Conservation (phyloP, 2,888 invertebrate species). For the Melanophora roralis region DNA sequence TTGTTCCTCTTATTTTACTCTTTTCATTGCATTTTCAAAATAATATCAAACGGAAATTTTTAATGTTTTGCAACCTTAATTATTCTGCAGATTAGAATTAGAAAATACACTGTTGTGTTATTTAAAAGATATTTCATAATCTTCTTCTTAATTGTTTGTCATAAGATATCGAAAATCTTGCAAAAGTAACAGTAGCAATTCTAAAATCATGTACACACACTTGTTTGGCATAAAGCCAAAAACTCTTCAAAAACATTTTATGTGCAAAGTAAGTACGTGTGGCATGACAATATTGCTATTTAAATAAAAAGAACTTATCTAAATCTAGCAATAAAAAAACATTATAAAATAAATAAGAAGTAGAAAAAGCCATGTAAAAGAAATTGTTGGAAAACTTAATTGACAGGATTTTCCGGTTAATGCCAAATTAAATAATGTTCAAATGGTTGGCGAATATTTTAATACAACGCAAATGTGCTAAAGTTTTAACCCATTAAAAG, state of each 20-base stretch:
- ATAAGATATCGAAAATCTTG: conserved; percentile 10
- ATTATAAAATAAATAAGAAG: conserved; percentile 32
- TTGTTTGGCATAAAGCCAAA: conserved; percentile 58
- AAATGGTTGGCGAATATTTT: conserved; percentile 38
- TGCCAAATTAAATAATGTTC: conserved; percentile 62
- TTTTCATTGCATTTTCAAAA: neutral
- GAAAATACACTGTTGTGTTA: neutral
- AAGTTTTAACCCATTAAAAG: conserved; percentile 30
- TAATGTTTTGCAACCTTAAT: neutral
- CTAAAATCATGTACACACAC: conserved; percentile 53
- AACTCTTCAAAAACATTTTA: conserved; percentile 41
- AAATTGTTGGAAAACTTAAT: conserved; percentile 58
- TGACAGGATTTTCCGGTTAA: conserved; percentile 68
- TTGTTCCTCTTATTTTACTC: too few relatives aligned
- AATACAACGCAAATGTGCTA: conserved; percentile 1
- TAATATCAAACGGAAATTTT: neutral
- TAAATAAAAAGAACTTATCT: neutral
- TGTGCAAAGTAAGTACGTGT: conserved; percentile 52
- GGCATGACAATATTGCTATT: conserved; percentile 51
- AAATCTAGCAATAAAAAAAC: too few relatives aligned
- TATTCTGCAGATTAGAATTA: neutral
- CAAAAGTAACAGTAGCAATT: neutral
- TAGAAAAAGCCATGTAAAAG: neutral
- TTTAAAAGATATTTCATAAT: conserved; percentile 1
- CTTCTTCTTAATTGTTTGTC: conserved; percentile 36